These are phyloP conservation scores for Paracentrotus lividus DNA, from an alignment of 53 echinoderm and acorn worm genomes.

Conservation along the genomic window DNA sequence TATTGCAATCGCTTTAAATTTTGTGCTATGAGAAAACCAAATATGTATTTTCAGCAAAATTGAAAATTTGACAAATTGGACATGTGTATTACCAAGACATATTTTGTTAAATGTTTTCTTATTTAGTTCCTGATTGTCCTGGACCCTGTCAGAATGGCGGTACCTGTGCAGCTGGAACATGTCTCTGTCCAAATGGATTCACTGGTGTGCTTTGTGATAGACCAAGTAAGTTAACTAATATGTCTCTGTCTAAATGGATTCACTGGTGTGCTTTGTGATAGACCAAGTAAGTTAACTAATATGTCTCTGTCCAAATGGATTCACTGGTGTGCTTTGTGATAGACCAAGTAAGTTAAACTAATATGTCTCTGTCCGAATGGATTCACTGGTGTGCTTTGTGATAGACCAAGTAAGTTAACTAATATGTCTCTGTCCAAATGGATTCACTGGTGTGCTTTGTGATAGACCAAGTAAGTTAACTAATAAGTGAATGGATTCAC, in stretches of 20 bases:
- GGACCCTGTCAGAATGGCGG: conserved; percentile 88
- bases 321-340: too few species aligned
- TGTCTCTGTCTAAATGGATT: conserved; percentile 83
- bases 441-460: conserved; percentile 79
- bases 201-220: conserved; percentile 77
- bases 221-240: conserved; percentile 68
- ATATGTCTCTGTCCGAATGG: conserved; percentile 83
- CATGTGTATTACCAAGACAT: too few species aligned
- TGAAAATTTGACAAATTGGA: too few species aligned
- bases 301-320: too few species aligned
- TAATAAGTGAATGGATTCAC: background rate
- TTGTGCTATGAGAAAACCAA: background rate
- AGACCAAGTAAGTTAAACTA: too few species aligned
- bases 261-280: conserved; percentile 77
- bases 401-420: conserved; percentile 73
- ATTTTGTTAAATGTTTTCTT: too few species aligned
- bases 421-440: too few species aligned
- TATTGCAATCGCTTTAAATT: background rate
- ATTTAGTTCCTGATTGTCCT: conserved; percentile 70
- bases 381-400: conserved; percentile 78
- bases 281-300: conserved; percentile 72
- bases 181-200: conserved; percentile 81
- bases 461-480: conserved; percentile 70
- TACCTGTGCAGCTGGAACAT: conserved; percentile 72
- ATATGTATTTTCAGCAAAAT: too few species aligned